phyloP scores from a whole-genome alignment of 2,888 invertebrate genomes.

The Ochropleura leucogaster region DNA sequence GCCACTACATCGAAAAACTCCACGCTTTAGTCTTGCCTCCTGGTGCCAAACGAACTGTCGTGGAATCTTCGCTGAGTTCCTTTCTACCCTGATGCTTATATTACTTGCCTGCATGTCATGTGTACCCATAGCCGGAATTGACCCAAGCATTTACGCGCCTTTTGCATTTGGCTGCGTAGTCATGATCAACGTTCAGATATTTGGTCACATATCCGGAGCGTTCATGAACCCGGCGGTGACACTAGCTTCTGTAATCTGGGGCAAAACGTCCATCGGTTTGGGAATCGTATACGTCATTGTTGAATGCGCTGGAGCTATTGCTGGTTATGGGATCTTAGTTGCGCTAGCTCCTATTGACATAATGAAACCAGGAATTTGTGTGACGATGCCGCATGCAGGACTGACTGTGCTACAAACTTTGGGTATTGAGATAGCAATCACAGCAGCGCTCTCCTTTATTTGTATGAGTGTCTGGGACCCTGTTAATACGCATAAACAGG shows the following conservation, averaged over 20 bases:
- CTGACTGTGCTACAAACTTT: conserved; percentile 89
- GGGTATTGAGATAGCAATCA: conserved; percentile 92
- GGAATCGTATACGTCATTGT: conserved; percentile 91
- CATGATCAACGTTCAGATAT: conserved; percentile 92
- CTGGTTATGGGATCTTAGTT: conserved; percentile 92
- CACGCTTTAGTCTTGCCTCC: conserved; percentile 38
- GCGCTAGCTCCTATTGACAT: conserved; percentile 85
- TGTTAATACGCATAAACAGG: conserved; percentile 92
- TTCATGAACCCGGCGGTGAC: conserved; percentile 95
- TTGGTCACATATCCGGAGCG: conserved; percentile 94
- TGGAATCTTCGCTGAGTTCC: conserved; percentile 90
- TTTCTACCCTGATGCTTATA: conserved; percentile 92
- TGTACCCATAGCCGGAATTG: conserved; percentile 84
- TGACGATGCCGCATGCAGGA: conserved; percentile 89
- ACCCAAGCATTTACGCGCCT: conserved; percentile 88
- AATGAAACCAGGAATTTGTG: conserved; percentile 89
- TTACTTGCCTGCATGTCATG: conserved; percentile 94
- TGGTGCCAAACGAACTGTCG: conserved; percentile 75
- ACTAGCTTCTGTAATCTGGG: conserved; percentile 91
- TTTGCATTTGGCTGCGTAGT: conserved; percentile 93
- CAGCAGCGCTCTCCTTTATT: conserved; percentile 92
- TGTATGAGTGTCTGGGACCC: conserved; percentile 94
- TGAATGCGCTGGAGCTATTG: conserved; percentile 92
- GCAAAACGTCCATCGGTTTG: conserved; percentile 88
- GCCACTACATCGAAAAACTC: conserved; percentile 12